Percentiles rank a stretch among this genome's conserved stretches.
These are phyloP conservation scores for Mus spicilegus DNA, from an alignment of 2,113 vertebrate genomes.

Conservation along the genomic window DNA sequence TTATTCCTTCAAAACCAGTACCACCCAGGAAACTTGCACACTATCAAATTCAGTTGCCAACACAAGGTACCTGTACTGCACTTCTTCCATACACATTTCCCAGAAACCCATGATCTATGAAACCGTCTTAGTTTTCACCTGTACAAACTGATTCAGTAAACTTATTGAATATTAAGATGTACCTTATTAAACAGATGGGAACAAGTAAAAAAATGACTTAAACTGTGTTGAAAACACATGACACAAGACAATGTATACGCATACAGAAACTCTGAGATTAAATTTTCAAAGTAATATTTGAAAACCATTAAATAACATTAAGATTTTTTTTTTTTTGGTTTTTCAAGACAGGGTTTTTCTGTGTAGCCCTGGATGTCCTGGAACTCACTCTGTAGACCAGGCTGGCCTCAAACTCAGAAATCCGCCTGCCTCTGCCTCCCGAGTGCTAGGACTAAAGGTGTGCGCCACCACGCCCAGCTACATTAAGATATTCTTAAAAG, in stretches of 20 bases:
- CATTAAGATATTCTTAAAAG: not conserved
- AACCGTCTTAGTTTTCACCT: not conserved
- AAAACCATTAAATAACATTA: not conserved
- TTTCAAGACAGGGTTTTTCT: too few species aligned
- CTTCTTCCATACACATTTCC: not conserved
- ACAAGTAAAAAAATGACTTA: not conserved
- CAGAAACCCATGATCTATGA: not conserved
- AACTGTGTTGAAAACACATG: not conserved
- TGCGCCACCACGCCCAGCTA: too few species aligned
- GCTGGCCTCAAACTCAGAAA: too few species aligned
- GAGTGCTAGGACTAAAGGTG: too few species aligned
- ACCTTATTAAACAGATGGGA: not conserved
- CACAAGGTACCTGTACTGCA: not conserved
- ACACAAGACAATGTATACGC: not conserved
- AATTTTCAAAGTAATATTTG: not conserved
- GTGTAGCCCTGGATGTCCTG: too few species aligned
- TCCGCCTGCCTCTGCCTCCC: too few species aligned
- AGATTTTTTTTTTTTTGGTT: not conserved
- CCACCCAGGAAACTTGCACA: not conserved
- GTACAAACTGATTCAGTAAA: not conserved
- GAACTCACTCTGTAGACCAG: too few species aligned
- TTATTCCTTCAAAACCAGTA: not conserved
- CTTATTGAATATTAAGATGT: not conserved
- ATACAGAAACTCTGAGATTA: not conserved
- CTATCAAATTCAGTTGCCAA: not conserved